Conservation (phyloP, 2,888 invertebrate genomes). For the Stenodema calcarata region DNA sequence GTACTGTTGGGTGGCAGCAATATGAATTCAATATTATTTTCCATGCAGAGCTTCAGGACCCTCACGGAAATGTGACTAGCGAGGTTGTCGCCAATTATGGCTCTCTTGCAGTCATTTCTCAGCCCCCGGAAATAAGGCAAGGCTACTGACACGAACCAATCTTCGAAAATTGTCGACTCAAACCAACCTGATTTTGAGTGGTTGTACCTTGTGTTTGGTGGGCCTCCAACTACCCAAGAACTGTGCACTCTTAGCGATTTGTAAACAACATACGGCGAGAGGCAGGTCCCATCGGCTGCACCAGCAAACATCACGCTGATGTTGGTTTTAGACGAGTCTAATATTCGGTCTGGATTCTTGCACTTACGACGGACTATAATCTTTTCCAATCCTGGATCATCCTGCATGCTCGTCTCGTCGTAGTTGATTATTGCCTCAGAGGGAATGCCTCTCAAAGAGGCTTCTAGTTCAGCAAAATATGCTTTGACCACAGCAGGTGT, state of each 20-base stretch:
- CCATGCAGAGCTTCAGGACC: constrained; percentile 57
- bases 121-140: constrained; percentile 55
- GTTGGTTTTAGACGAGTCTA: constrained; percentile 58
- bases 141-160: constrained; percentile 59
- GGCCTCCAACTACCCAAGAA: constrained; percentile 60
- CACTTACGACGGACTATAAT: background rate
- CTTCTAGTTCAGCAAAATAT: background rate
- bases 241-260: constrained; percentile 59
- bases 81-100: constrained; percentile 60
- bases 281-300: constrained; percentile 58
- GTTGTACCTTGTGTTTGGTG: constrained; percentile 59
- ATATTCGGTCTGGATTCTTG: constrained; percentile 17
- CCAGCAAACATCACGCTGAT: constrained; percentile 60
- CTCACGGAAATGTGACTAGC: constrained; percentile 56
- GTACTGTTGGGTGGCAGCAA: constrained; percentile 56
- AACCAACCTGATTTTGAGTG: constrained; percentile 60
- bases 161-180: constrained; percentile 58
- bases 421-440: constrained; percentile 59
- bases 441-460: constrained; percentile 49
- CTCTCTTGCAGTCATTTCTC: constrained; percentile 57
- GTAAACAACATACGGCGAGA: constrained; percentile 60
- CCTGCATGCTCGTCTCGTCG: constrained; percentile 57
- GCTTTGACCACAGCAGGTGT: too few relatives aligned
- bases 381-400: constrained; percentile 55
- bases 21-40: constrained; percentile 58